These are phyloP conservation scores for Anhinga rufa DNA, from an alignment of 2,113 vertebrate species.

Conservation along the genomic window DNA sequence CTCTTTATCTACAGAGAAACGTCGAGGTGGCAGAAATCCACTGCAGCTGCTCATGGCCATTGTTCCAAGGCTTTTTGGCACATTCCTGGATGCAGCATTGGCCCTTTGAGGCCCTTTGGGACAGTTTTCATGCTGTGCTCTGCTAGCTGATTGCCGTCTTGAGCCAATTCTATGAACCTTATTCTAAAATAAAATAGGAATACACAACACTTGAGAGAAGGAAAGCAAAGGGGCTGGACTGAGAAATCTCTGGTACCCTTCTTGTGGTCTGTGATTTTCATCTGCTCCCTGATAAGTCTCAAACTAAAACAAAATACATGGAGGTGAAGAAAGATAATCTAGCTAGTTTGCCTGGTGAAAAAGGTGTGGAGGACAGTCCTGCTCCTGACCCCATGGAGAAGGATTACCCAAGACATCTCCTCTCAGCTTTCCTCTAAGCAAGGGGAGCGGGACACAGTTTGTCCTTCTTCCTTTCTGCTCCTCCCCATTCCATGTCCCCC, in stretches of 20 bases:
- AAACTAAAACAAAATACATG: background rate
- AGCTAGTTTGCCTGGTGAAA: background rate
- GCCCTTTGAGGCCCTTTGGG: background rate
- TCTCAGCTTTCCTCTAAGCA: background rate
- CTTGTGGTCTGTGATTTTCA: background rate
- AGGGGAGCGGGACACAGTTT: background rate
- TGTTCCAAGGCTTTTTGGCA: constrained; percentile 33
- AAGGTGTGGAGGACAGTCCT: background rate
- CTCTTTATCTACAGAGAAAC: background rate
- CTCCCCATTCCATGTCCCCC: background rate
- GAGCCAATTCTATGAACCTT: background rate
- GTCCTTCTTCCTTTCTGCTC: background rate
- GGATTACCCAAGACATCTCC: background rate
- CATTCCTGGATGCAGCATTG: background rate
- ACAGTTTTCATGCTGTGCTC: background rate
- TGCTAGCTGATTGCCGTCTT: background rate
- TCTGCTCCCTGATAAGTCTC: background rate
- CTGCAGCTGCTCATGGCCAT: background rate
- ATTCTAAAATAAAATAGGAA: background rate
- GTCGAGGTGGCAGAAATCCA: background rate
- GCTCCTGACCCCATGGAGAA: background rate
- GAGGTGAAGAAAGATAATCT: background rate
- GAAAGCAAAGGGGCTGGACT: background rate
- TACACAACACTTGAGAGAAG: background rate
- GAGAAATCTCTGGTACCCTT: background rate